phyloP scores from a whole-genome alignment of 2,797 vertebrate species.

The Tachyglossus aculeatus region DNA sequence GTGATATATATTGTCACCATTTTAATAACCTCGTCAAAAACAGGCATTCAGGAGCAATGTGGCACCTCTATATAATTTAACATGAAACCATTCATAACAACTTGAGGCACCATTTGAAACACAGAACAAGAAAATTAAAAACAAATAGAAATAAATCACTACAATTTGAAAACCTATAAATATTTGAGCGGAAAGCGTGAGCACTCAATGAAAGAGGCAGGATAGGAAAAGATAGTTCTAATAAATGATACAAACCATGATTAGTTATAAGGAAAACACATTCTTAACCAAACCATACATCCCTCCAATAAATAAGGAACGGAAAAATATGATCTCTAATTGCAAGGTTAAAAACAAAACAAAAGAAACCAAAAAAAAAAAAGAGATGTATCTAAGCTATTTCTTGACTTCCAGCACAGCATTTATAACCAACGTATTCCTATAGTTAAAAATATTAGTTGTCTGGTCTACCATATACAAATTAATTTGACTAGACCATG shows the following conservation, averaged over 20 bases:
- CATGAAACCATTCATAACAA: conserved; percentile 29
- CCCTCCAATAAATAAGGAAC: neutral
- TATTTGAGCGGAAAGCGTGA: conserved; percentile 50
- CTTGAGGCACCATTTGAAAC: conserved; percentile 38
- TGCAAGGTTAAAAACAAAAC: neutral
- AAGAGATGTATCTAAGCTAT: neutral
- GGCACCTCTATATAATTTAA: conserved; percentile 43
- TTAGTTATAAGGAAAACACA: neutral
- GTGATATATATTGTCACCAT: conserved; percentile 58
- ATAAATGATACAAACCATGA: conserved; percentile 21
- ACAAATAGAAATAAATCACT: conserved; percentile 59
- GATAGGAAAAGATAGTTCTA: conserved; percentile 35
- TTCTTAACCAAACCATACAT: neutral
- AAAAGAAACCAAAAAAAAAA: neutral
- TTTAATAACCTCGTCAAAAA: conserved; percentile 66
- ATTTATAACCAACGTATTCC: neutral
- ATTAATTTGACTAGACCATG: neutral
- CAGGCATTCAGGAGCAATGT: conserved; percentile 23
- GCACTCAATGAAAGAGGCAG: conserved; percentile 9
- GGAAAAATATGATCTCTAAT: neutral
- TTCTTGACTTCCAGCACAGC: neutral
- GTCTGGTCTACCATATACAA: neutral
- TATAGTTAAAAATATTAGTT: neutral
- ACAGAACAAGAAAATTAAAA: conserved; percentile 59
- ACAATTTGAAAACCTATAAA: conserved; percentile 30